Percentiles rank a stretch among this genome's conserved stretches.
Conservation (phyloP, 23 tunicate species). For the Phallusia fumigata region DNA sequence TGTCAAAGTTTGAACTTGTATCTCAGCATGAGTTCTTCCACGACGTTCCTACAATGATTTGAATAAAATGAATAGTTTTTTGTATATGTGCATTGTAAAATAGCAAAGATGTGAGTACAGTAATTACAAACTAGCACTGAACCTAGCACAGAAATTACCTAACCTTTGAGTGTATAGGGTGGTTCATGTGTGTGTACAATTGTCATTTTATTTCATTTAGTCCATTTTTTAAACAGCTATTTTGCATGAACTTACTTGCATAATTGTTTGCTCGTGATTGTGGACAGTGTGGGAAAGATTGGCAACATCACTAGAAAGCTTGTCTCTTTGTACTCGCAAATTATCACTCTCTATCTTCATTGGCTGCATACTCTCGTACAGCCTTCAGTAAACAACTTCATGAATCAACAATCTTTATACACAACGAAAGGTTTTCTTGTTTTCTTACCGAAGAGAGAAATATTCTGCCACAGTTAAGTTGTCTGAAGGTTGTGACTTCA, state of each 20-base stretch:
- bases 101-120: too few relatives aligned
- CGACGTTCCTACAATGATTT: slow-evolving; percentile 37
- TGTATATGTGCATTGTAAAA: neutral
- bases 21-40: slow-evolving; percentile 45
- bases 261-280: slow-evolving; percentile 49
- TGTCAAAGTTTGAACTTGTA: slow-evolving; percentile 20
- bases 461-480: slow-evolving; percentile 64
- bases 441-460: slow-evolving; percentile 74
- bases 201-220: too few relatives aligned
- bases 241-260: slow-evolving; percentile 72
- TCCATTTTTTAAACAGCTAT: too few relatives aligned
- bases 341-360: slow-evolving; percentile 64
- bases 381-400: slow-evolving; percentile 16
- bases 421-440: too few relatives aligned
- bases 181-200: too few relatives aligned
- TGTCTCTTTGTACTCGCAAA: slow-evolving; percentile 67
- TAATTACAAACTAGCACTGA: slow-evolving; percentile 12
- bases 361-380: slow-evolving; percentile 71
- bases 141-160: too few relatives aligned
- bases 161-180: too few relatives aligned
- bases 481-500: slow-evolving; percentile 61
- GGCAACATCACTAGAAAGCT: slow-evolving; percentile 67
- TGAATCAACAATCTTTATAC: too few relatives aligned
- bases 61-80: too few relatives aligned
- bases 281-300: slow-evolving; percentile 47